Percentiles rank a stretch among this genome's conserved stretches.
Evolutionary conservation across 2,888 invertebrate species (phyloP).

Genomic region (Drosophila algonquin): DNA sequence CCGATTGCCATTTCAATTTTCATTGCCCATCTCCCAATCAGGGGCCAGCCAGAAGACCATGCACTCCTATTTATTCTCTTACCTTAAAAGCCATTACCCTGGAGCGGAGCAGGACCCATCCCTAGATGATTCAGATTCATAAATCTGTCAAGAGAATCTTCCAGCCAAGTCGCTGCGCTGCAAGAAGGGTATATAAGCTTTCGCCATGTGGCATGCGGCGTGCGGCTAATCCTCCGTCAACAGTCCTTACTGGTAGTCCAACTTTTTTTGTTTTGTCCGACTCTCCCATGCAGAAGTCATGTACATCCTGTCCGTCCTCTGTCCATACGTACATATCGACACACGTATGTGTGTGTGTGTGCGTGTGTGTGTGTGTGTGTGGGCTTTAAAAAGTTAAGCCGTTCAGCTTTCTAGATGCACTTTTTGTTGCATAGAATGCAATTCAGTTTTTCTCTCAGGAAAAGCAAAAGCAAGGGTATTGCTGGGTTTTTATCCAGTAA

Average conservation of each 20-base stretch:
- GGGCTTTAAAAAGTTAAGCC: constrained; percentile 1
- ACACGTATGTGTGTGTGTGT: too few relatives aligned
- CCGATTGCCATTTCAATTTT: not conserved
- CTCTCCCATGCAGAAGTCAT: not conserved
- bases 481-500: not conserved
- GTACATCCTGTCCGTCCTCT: not conserved
- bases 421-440: not conserved
- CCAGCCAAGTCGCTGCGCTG: not conserved
- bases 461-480: not conserved
- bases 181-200: not conserved
- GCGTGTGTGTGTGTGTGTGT: too few relatives aligned
- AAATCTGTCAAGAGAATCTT: not conserved
- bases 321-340: too few relatives aligned
- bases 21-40: too few relatives aligned
- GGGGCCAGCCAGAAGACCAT: too few relatives aligned
- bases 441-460: not conserved
- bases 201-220: not conserved
- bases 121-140: too few relatives aligned
- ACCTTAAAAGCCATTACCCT: not conserved
- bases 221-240: not conserved
- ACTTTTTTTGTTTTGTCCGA: not conserved
- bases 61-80: not conserved
- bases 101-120: not conserved
- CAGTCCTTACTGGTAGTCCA: not conserved
- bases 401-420: too few relatives aligned